Conservation (phyloP, 2,113 vertebrate species). For the Zosterops pallidus region DNA sequence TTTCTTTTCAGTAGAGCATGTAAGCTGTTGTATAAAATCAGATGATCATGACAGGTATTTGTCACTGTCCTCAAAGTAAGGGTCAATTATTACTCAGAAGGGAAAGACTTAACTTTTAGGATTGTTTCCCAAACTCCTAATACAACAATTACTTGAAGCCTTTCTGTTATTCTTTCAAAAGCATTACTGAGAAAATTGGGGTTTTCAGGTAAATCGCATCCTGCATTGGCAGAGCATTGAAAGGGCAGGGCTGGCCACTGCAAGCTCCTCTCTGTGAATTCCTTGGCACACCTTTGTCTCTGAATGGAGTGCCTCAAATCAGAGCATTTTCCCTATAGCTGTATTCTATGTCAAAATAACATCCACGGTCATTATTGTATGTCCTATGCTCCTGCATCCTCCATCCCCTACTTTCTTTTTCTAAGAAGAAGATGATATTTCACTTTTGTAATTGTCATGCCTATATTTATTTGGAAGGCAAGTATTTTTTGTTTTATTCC, state of each 20-base stretch:
- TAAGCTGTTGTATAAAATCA: neutral
- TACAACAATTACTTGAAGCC: neutral
- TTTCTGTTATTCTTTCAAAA: neutral
- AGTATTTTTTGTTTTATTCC: neutral
- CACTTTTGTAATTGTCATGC: neutral
- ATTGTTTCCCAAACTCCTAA: neutral
- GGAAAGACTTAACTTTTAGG: neutral
- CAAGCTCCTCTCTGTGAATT: neutral
- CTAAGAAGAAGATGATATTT: neutral
- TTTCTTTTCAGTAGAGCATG: neutral
- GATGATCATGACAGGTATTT: neutral
- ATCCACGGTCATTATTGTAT: neutral
- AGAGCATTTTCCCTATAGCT: neutral
- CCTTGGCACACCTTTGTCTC: neutral
- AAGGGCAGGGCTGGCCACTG: neutral
- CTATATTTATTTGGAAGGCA: neutral
- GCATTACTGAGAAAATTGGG: neutral
- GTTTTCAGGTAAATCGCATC: neutral
- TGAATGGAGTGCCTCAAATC: neutral
- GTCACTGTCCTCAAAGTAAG: neutral
- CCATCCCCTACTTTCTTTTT: neutral
- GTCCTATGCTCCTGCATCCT: neutral
- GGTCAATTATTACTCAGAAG: neutral
- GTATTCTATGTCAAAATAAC: neutral
- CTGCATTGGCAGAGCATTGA: neutral